These are phyloP conservation scores for Anas platyrhynchos DNA, from an alignment of 2,113 vertebrate genomes.

Conservation along the genomic window DNA sequence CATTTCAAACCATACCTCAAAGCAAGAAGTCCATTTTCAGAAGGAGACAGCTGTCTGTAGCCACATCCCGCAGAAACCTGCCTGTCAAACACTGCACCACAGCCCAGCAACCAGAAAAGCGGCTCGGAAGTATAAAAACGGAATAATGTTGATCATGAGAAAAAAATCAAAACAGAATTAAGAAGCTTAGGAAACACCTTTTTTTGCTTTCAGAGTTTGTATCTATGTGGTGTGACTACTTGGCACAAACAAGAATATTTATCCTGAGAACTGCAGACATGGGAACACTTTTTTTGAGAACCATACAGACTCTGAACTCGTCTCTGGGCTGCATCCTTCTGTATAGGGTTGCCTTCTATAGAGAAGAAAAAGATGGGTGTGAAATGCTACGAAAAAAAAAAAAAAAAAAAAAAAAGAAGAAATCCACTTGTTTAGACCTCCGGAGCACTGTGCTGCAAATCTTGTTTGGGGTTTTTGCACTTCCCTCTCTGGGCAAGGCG, in stretches of 20 bases:
- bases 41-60: constrained; percentile 50
- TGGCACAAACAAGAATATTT: not conserved
- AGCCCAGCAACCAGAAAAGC: not conserved
- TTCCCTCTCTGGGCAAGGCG: not conserved
- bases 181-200: rapidly evolving
- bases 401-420: not conserved
- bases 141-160: not conserved
- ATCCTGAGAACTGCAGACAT: not conserved
- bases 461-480: rapidly evolving
- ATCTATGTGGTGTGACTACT: not conserved
- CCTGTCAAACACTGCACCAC: not conserved
- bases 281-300: rapidly evolving
- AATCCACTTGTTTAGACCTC: not conserved
- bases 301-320: not conserved
- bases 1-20: constrained; percentile 5
- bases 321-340: not conserved
- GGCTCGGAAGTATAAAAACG: not conserved
- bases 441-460: rapidly evolving
- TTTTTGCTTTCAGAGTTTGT: not conserved
- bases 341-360: not conserved
- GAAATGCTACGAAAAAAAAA: not conserved
- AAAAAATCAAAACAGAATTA: rapidly evolving
- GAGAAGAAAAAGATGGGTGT: not conserved
- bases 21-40: constrained; percentile 22
- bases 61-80: constrained; percentile 9